phyloP scores from a whole-genome alignment of 2,888 invertebrate species.

The Autographa gamma region DNA sequence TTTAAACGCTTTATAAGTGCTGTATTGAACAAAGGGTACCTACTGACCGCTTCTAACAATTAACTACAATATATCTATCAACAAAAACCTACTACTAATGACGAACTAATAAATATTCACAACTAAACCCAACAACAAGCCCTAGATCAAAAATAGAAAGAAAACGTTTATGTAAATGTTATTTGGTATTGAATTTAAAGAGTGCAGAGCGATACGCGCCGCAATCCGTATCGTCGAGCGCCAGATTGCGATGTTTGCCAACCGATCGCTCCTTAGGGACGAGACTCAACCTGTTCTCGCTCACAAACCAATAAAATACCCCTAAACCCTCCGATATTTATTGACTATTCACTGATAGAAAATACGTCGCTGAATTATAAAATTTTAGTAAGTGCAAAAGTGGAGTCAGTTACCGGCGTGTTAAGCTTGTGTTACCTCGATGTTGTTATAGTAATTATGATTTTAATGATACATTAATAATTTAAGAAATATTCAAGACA shows the following conservation, averaged over 20 bases:
- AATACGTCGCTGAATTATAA: conserved; percentile 53
- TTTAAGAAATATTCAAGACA: too few species aligned
- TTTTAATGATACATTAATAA: too few species aligned
- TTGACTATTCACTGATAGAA: conserved; percentile 68
- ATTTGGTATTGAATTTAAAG: conserved; percentile 53
- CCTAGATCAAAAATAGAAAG: conserved; percentile 16
- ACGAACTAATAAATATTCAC: neutral
- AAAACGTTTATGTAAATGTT: conserved; percentile 53
- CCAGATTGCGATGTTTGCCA: conserved; percentile 80
- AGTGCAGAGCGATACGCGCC: conserved; percentile 45
- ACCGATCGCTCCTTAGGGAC: conserved; percentile 85
- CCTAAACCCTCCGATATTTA: conserved; percentile 75
- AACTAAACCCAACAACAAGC: conserved; percentile 3
- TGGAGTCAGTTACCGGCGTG: neutral
- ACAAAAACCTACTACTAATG: neutral
- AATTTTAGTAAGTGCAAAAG: conserved; percentile 35
- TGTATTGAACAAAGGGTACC: too few species aligned
- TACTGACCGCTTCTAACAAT: too few species aligned
- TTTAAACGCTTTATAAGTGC: too few species aligned
- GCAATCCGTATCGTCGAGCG: conserved; percentile 66
- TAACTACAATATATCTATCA: too few species aligned
- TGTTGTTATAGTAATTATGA: too few species aligned
- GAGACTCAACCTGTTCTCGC: conserved; percentile 73
- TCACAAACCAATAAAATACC: conserved; percentile 81
- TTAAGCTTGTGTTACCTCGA: too few species aligned